Percentiles rank a stretch among this genome's conserved stretches.
phyloP scores from a whole-genome alignment of 2,888 invertebrate species.

The Dione vanillae region DNA sequence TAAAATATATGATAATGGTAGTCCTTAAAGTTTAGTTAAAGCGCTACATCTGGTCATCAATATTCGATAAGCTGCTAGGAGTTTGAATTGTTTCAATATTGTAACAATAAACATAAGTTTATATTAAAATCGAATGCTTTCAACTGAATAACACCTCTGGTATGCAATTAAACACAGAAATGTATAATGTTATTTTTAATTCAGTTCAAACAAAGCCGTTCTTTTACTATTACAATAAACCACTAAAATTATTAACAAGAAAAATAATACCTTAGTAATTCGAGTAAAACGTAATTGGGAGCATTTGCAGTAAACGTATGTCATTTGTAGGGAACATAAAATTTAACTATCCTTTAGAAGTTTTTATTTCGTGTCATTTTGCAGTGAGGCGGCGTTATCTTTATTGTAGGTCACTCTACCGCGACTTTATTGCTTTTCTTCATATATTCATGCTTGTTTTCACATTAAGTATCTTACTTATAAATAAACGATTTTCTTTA shows the following conservation, averaged over 20 bases:
- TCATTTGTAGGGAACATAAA: slow-evolving; percentile 46
- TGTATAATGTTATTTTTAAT: too few species aligned
- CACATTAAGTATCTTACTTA: slow-evolving; percentile 6
- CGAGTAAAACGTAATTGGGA: slow-evolving; percentile 9
- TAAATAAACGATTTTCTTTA: slow-evolving; percentile 2
- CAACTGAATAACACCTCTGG: too few species aligned
- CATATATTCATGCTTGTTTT: slow-evolving; percentile 7
- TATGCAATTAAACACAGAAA: too few species aligned
- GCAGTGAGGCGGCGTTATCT: slow-evolving; percentile 47
- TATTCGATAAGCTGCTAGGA: background rate
- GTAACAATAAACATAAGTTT: background rate
- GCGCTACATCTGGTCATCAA: too few species aligned
- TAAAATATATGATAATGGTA: too few species aligned
- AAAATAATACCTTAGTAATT: background rate
- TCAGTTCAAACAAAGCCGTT: too few species aligned
- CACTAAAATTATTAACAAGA: background rate
- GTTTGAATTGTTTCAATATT: background rate
- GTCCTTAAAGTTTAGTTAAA: too few species aligned
- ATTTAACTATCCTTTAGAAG: slow-evolving; percentile 53
- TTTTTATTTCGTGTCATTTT: slow-evolving; percentile 54
- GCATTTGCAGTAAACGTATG: slow-evolving; percentile 19
- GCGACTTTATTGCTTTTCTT: slow-evolving; percentile 57
- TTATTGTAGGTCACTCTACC: slow-evolving; percentile 63
- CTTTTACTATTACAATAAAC: background rate
- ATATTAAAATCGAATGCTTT: too few species aligned